Evolutionary conservation across 2,888 invertebrate species (phyloP), one percentile per base, ranked within the genome.

Genomic region (Asteroscopus sphinx): DNA sequence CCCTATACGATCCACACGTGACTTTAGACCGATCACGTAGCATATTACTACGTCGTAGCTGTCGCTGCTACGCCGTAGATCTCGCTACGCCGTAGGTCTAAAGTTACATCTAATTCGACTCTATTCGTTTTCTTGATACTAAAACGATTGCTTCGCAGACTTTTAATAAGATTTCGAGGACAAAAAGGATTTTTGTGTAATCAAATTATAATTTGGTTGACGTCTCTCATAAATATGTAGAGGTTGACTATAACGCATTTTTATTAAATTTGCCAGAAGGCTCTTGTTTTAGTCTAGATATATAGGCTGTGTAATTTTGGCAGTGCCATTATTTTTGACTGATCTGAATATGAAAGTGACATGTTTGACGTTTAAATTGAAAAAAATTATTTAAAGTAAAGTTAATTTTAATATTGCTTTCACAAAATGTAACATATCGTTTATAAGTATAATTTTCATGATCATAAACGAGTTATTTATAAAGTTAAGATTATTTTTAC

Each of bases 221-320:
- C 61, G 49, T 32, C 58, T 47, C 68, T 73, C 63, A 73, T 73
- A 73, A 73, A 73, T 73, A 73, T 73, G 59, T 63, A 73, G 39
- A 40, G 7, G 13, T 45, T 55, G 17, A 53, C 54, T 60, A 68
- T 56, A 46, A 57, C 61, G 51, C 47, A 55, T n/a, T 59, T 66
- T 56, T 66, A 72, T 72, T 62, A 73, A 66, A 72, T 73, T 71
- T 45, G 13, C 16, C 25, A 37, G 32, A 51, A 57, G 32, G 46
- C 36, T 54, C 44, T 54, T 52, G 21, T 26, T 42, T 36, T 33
- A 41, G 17, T 17, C 30, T 28, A 39, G 40, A 65, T 48, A 46
- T 54, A 42, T 57, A n/a, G n/a, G n/a, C 33, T 54, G 25, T 42
- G 26, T 68, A 53, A 52, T 12, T 66, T 52, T 58, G 33, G 37